Evolutionary conservation across 2,888 invertebrate species (phyloP), one percentile per base, ranked within the genome.

Genomic region (Tholera decimalis): DNA sequence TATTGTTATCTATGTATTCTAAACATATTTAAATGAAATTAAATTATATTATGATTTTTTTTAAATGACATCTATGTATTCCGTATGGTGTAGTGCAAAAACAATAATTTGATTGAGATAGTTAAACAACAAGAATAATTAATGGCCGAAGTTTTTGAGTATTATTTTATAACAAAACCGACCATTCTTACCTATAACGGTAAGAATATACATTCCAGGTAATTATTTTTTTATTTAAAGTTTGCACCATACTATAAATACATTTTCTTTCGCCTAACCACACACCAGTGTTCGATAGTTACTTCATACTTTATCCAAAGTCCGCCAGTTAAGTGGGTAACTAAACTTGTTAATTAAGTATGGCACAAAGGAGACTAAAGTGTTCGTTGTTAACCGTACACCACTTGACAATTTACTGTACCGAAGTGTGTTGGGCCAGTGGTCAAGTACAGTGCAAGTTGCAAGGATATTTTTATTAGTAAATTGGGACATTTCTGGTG

Each of bases 291-390:
- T 66, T 72, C 73, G 61, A 72, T 74, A 72, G 77, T 77, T 72
- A 77, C 56, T 62, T 66, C 61, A 20, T 30, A 73, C 60, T 69
- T 76, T 80, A 78, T 72, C 63, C 68, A 9, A 62, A 46, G 62
- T 64, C 51, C 56, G 39, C 37, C 37, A 74, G 71, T 68, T 68
- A 68, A 82, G 78, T 79, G 74, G 72, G 24, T 55, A 57, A 43
- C 60, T 81, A 70, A 82, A 79, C 76, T 80, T 77, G 75, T 79
- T 84, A 84, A 85, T 85, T 78, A 84, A 83, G 79, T 79, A 69
- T 59, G 57, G 77, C 64, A 77, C 79, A 81, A 80, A 85, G 85
- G 83, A 74, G 65, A 65, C 56, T 65, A 68, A 79, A 79, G 79
- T 81, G 79, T 73, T 64, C 67, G 73, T 56, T 56, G 49, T 55